Percentiles rank a stretch among this genome's conserved stretches.
Conservation (phyloP, 2,797 vertebrate genomes). For the Erithacus rubecula region DNA sequence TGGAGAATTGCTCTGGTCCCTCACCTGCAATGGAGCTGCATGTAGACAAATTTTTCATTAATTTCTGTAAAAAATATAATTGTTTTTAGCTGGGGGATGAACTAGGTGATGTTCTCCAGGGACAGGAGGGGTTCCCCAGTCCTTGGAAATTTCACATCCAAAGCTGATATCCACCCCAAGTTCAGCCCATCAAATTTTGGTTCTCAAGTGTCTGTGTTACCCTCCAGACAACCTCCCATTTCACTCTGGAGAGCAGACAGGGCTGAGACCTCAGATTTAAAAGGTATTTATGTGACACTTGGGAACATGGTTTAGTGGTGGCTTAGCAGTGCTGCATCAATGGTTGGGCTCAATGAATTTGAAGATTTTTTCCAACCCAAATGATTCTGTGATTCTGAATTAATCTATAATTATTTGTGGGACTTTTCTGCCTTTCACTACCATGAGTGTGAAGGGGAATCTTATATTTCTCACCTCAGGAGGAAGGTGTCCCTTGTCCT, state of each 20-base stretch:
- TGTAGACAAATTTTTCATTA: neutral
- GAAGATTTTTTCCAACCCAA: neutral
- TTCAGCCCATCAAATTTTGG: neutral
- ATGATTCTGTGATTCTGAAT: neutral
- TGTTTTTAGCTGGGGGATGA: fast-evolving
- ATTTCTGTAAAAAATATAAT: neutral
- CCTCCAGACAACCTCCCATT: neutral
- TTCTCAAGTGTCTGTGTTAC: neutral
- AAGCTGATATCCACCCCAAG: fast-evolving
- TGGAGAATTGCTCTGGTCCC: neutral
- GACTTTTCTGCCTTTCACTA: neutral
- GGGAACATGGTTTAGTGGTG: neutral
- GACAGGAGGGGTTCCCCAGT: neutral
- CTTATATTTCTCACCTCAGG: neutral
- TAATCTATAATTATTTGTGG: neutral
- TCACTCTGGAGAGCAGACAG: neutral
- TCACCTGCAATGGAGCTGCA: neutral
- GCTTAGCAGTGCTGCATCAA: no score
- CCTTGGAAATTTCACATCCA: neutral
- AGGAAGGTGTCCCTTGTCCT: neutral
- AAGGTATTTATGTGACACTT: neutral
- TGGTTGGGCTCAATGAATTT: neutral
- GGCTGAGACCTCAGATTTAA: neutral
- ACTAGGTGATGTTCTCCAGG: neutral
- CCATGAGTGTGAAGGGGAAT: neutral